These are phyloP conservation scores for Fragum whitleyi DNA, from an alignment of 2,888 invertebrate species.

Conservation along the genomic window DNA sequence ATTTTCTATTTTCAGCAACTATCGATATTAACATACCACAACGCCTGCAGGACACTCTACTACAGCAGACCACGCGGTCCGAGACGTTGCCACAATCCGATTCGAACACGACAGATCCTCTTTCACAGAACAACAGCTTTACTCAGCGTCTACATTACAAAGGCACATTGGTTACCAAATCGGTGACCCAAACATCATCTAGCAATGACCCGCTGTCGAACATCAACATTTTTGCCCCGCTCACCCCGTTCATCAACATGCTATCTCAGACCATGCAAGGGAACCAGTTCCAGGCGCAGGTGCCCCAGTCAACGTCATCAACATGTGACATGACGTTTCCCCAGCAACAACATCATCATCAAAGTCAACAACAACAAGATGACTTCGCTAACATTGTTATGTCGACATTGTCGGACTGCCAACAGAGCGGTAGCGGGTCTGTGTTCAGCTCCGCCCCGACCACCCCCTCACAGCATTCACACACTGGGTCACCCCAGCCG, in stretches of 20 bases:
- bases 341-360: conserved; percentile 28
- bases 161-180: conserved; percentile 90
- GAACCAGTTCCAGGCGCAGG: conserved; percentile 68
- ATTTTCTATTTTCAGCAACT: conserved; percentile 78
- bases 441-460: conserved; percentile 72
- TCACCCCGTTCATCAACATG: conserved; percentile 82
- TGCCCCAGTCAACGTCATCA: conserved; percentile 56
- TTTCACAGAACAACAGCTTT: conserved; percentile 52
- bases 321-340: conserved; percentile 52
- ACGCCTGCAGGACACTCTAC: conserved; percentile 65
- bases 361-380: conserved; percentile 40
- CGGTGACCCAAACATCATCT: conserved; percentile 81
- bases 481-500: conserved; percentile 65
- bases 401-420: conserved; percentile 59
- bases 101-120: conserved; percentile 43
- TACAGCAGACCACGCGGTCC: conserved; percentile 51
- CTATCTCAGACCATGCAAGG: conserved; percentile 76
- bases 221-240: conserved; percentile 78
- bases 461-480: conserved; percentile 69
- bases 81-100: conserved; percentile 32
- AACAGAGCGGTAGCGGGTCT: conserved; percentile 55
- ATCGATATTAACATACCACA: conserved; percentile 83
- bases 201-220: conserved; percentile 69
- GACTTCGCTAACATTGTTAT: conserved; percentile 48
- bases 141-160: conserved; percentile 87